A percentile compares a stretch with the other conserved stretches of the same genome.
Conservation (phyloP, 2,888 invertebrate genomes). For the Dinocampus coccinellae region DNA sequence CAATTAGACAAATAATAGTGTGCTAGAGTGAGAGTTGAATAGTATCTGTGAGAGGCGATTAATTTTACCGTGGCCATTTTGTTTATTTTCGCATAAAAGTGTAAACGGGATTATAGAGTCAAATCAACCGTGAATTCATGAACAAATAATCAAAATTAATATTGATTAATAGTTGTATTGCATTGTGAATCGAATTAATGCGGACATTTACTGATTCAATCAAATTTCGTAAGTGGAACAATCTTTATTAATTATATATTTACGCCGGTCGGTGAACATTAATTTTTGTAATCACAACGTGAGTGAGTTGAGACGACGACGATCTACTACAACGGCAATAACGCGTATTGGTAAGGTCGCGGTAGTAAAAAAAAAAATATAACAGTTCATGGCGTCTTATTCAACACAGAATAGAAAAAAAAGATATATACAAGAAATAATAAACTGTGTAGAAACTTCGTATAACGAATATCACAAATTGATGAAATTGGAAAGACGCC, state of each 20-base stretch:
- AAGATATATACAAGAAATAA: background rate
- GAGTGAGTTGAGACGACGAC: slow-evolving; percentile 17
- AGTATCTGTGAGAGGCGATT: slow-evolving; percentile 12
- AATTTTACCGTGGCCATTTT: slow-evolving; percentile 76
- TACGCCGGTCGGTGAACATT: slow-evolving; percentile 10
- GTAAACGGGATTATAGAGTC: slow-evolving; percentile 1
- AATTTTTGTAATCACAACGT: slow-evolving; percentile 18
- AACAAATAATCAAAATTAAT: slow-evolving; percentile 1
- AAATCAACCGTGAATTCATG: slow-evolving; percentile 4
- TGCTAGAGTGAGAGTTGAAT: background rate
- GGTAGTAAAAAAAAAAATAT: background rate
- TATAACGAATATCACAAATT: background rate
- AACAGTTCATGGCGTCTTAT: slow-evolving; percentile 8
- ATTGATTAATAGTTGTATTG: background rate
- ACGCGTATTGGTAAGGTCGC: slow-evolving; percentile 17
- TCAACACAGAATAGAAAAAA: background rate
- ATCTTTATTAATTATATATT: background rate
- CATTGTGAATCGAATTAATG: slow-evolving; percentile 8
- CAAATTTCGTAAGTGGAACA: background rate
- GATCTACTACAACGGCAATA: background rate
- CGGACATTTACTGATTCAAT: background rate
- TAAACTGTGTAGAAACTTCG: too few species aligned
- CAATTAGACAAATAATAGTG: background rate
- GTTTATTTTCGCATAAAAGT: slow-evolving; percentile 81
- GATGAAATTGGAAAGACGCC: background rate